Evolutionary conservation across 2,888 invertebrate genomes (phyloP).

Genomic region (Andrena flavipes): DNA sequence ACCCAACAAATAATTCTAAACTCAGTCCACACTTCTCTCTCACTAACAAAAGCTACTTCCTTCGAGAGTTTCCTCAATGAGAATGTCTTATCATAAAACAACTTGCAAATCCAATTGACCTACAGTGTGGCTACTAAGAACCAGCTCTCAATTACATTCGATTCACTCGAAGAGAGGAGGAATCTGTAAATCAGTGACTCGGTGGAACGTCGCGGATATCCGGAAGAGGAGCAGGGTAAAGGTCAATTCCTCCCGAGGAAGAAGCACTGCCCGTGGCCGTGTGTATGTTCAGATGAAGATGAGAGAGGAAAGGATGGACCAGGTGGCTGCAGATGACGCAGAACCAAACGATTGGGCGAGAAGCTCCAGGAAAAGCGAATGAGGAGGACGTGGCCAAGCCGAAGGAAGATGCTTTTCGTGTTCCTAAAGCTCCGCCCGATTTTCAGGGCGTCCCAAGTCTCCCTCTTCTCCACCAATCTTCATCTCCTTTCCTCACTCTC

Average conservation of each 20-base stretch:
- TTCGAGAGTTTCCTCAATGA: too few relatives aligned
- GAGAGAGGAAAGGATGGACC: slow-evolving; percentile 69
- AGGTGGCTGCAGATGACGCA: slow-evolving; percentile 78
- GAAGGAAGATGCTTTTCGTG: slow-evolving; percentile 64
- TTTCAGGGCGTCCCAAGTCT: slow-evolving; percentile 75
- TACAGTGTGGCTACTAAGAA: too few relatives aligned
- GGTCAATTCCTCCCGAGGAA: slow-evolving; percentile 36
- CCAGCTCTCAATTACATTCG: too few relatives aligned
- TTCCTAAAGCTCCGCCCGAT: slow-evolving; percentile 78
- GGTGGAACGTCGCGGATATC: slow-evolving; percentile 40
- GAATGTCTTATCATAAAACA: too few relatives aligned
- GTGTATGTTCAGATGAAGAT: slow-evolving; percentile 33
- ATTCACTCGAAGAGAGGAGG: not conserved
- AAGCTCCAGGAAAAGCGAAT: slow-evolving; percentile 53
- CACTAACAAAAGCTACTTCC: too few relatives aligned
- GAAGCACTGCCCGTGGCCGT: slow-evolving; percentile 31
- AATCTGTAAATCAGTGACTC: not conserved
- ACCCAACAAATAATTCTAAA: too few relatives aligned
- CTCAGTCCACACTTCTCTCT: too few relatives aligned
- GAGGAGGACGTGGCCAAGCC: slow-evolving; percentile 60
- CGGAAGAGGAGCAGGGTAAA: slow-evolving; percentile 43
- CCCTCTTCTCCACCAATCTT: slow-evolving; percentile 43
- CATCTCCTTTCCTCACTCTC: slow-evolving; percentile 63
- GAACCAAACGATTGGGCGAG: slow-evolving; percentile 69
- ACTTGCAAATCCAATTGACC: too few relatives aligned